These are phyloP conservation scores for Pasiphila rectangulata DNA, from an alignment of 2,888 invertebrate genomes.

Conservation along the genomic window DNA sequence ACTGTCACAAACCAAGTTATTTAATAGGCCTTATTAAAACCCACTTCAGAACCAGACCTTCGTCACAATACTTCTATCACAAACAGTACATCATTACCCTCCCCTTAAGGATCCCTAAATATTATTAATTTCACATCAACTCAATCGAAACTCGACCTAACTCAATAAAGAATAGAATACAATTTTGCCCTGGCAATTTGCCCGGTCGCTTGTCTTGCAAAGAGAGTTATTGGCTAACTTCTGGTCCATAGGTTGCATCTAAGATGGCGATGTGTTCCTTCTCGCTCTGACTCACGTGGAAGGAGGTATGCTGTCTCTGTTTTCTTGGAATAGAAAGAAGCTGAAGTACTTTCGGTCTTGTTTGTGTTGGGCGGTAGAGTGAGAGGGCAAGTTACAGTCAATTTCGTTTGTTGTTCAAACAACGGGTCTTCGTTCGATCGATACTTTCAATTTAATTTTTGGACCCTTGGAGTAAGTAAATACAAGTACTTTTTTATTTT, in stretches of 20 bases:
- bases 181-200: conserved; percentile 49
- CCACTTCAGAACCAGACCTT: conserved; percentile 55
- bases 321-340: conserved; percentile 72
- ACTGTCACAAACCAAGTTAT: conserved; percentile 44
- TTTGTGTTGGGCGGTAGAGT: conserved; percentile 61
- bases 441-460: conserved; percentile 37
- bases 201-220: conserved; percentile 43
- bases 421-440: conserved; percentile 55
- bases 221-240: conserved; percentile 75
- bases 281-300: conserved; percentile 45
- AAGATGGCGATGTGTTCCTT: conserved; percentile 70
- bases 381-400: conserved; percentile 55
- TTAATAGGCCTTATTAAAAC: conserved; percentile 56
- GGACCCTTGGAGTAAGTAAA: neutral
- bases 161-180: conserved; percentile 46
- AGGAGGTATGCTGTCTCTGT: conserved; percentile 48
- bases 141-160: conserved; percentile 46
- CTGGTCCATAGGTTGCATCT: conserved; percentile 77
- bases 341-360: conserved; percentile 59
- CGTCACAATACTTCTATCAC: conserved; percentile 50
- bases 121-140: conserved; percentile 59
- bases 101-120: conserved; percentile 66
- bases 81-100: conserved; percentile 55
- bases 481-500: neutral
- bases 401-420: conserved; percentile 69